Evolutionary conservation across 2,113 vertebrate genomes (phyloP), one percentile per base, ranked within the genome.

Genomic region (Thunnus maccoyii): DNA sequence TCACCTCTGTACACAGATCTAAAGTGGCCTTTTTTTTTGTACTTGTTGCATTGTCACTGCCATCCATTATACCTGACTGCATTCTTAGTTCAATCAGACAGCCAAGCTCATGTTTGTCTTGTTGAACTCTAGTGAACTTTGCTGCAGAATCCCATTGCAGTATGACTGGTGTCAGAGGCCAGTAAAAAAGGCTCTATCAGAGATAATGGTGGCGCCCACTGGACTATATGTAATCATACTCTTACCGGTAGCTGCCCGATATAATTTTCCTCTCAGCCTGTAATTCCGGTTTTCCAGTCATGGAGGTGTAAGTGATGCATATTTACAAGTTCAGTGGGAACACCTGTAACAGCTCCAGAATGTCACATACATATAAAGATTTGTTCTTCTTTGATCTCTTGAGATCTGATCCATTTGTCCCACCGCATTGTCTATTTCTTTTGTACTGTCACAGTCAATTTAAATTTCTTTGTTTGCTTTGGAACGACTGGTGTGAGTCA

Each of bases 401-500:
- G 66, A 74, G 75, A 84, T 85, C 73, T 76, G 47, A 88, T 88
- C 69, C 60, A 88, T 89, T 80, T 61, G 76, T 89, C 86, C 72
- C 65, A 71, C 84, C 36, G 74, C 67, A 74, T 85, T 87, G 79
- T 93, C 69, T 84, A 66, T 50, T 36, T 76, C 74, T 75, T 83
- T 89, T 73, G 74, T 87, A 64, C 78, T 63, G 63, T 89, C 80
- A 80, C 52, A 81, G 76, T 82, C 85, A 85, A 85, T 88, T 90
- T 86, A 65, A 73, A 63, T 77, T 65, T 70, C 77, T 89, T 89
- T 92, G 89, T 89, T 88, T 68, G 15, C 52, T 57, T 73, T 68
- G 66, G 72, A 91, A 81, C 64, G n/a, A 89, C 76, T 57, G 65
- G 22, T 27, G 44, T 93, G 92, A 93, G 78, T 93, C 92, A 93